phyloP scores from a whole-genome alignment of 1,140 invertebrate genomes.

The Platorchestia sp. region DNA sequence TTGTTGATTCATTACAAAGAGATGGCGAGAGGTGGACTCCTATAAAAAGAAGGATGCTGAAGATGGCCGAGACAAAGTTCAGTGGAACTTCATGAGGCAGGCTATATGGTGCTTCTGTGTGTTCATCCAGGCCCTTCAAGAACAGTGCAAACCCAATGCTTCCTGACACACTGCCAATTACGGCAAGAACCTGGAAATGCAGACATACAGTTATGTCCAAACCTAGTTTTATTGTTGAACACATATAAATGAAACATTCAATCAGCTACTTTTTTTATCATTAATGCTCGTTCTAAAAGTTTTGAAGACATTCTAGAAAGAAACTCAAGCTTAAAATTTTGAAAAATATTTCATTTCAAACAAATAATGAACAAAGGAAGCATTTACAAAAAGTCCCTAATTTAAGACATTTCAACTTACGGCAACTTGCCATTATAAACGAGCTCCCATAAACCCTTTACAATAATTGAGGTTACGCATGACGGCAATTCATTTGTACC shows the following conservation, averaged over 20 bases:
- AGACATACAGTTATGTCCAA: neutral
- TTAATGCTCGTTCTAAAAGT: neutral
- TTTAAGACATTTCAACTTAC: no score
- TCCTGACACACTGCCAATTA: neutral
- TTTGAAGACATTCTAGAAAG: no score
- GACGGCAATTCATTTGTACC: no score
- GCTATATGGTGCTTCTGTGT: no score
- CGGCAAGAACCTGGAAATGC: neutral
- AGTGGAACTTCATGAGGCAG: neutral
- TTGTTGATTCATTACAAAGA: slow-evolving; percentile 16
- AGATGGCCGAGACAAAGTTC: neutral
- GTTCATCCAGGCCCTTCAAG: neutral
- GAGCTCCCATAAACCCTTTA: no score
- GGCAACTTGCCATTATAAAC: no score
- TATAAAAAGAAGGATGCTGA: neutral
- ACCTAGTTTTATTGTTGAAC: neutral
- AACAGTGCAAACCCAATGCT: neutral
- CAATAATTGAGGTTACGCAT: no score
- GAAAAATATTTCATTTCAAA: neutral
- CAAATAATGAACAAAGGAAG: neutral
- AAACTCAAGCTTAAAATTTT: neutral
- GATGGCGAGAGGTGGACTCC: slow-evolving; percentile 19
- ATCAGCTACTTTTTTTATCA: neutral
- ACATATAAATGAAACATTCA: neutral
- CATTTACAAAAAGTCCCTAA: no score